These are phyloP conservation scores for Lasioglossum pauxillum DNA, from an alignment of 2,888 invertebrate species.

Conservation along the genomic window DNA sequence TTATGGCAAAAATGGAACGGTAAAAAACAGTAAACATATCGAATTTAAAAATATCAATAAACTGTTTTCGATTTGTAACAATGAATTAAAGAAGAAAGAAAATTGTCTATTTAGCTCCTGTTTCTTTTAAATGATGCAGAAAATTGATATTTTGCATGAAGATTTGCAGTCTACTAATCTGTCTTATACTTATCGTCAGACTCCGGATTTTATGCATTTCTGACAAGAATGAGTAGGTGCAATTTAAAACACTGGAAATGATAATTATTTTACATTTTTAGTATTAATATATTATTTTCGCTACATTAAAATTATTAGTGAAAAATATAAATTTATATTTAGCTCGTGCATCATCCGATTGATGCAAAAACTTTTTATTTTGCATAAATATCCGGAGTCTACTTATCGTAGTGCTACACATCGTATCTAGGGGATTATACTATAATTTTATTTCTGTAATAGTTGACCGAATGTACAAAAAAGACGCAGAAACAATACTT, in stretches of 20 bases:
- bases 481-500: constrained; percentile 5
- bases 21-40: neutral
- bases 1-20: neutral
- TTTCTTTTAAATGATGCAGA: neutral
- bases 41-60: too few relatives aligned
- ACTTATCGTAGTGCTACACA: neutral
- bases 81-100: neutral
- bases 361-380: neutral
- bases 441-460: neutral
- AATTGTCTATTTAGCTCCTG: too few relatives aligned
- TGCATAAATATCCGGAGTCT: neutral
- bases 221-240: too few relatives aligned
- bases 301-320: too few relatives aligned
- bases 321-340: too few relatives aligned
- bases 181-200: neutral
- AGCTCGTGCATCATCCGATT: too few relatives aligned
- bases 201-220: too few relatives aligned
- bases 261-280: too few relatives aligned
- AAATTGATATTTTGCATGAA: neutral
- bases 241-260: too few relatives aligned
- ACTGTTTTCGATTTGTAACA: too few relatives aligned
- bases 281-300: too few relatives aligned
- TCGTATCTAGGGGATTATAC: neutral
- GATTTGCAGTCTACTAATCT: neutral
- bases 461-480: constrained; percentile 33